Evolutionary conservation across 2,113 vertebrate species (phyloP).

Genomic region (Manacus vitellinus): DNA sequence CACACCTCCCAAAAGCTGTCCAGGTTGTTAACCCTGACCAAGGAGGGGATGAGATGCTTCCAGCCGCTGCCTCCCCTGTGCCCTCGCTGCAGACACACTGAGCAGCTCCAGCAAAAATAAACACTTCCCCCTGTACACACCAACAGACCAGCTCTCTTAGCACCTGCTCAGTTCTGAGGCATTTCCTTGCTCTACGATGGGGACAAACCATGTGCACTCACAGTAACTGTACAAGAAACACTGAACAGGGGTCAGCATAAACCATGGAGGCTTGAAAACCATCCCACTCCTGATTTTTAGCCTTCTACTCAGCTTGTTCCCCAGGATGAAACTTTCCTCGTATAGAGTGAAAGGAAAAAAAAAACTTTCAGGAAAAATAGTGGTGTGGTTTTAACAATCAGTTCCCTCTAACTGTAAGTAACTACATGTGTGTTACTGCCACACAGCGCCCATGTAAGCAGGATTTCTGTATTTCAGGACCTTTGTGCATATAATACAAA

Average conservation of each 20-base stretch:
- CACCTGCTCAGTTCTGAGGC: background rate
- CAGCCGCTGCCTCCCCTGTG: background rate
- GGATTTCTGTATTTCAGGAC: background rate
- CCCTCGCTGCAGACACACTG: background rate
- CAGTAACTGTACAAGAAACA: background rate
- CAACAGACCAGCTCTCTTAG: background rate
- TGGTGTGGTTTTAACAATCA: background rate
- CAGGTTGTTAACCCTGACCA: background rate
- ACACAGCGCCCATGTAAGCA: background rate
- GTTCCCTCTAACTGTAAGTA: background rate
- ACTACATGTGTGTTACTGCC: background rate
- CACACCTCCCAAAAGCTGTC: background rate
- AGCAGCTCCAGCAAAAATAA: background rate
- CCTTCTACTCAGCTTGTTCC: background rate
- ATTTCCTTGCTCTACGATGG: background rate
- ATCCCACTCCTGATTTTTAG: background rate
- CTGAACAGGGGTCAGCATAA: accelerated
- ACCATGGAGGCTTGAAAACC: background rate
- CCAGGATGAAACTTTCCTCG: background rate
- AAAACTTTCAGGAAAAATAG: background rate
- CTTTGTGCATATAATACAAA: background rate
- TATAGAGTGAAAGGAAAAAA: background rate
- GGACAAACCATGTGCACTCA: background rate
- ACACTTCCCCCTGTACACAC: background rate
- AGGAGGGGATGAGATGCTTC: background rate